Percentiles rank a stretch among this genome's conserved stretches.
phyloP scores from a whole-genome alignment of 1,140 invertebrate genomes.

The Ptiloglossa arizonensis region DNA sequence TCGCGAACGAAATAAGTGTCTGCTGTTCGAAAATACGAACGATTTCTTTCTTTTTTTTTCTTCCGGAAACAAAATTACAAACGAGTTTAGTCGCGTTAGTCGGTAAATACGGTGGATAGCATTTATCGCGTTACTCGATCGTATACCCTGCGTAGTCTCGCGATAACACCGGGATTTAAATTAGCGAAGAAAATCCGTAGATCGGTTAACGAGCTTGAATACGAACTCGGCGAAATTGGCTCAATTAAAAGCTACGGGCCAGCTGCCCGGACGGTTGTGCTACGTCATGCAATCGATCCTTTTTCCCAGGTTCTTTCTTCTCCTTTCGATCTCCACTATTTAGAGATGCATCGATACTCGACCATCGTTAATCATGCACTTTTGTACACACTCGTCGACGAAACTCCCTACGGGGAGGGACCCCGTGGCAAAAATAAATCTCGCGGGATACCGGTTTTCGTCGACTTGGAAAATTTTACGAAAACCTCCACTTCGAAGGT shows the following conservation, averaged over 20 bases:
- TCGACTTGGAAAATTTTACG: too few relatives aligned
- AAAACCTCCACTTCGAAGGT: too few relatives aligned
- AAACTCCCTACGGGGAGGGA: slow-evolving; percentile 64
- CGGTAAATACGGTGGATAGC: slow-evolving; percentile 13
- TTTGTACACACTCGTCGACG: slow-evolving; percentile 68
- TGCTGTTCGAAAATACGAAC: too few relatives aligned
- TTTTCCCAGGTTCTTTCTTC: slow-evolving; percentile 69
- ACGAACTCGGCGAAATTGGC: slow-evolving; percentile 71
- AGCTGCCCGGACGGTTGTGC: slow-evolving; percentile 69
- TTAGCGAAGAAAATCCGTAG: slow-evolving; percentile 75
- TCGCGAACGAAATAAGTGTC: too few relatives aligned
- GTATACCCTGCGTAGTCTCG: not conserved
- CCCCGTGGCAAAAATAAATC: slow-evolving; percentile 58
- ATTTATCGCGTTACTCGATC: not conserved
- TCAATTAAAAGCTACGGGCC: slow-evolving; percentile 73
- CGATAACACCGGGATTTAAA: slow-evolving; percentile 55
- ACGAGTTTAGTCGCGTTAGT: not conserved
- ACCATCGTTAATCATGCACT: slow-evolving; percentile 75
- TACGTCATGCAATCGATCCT: slow-evolving; percentile 71
- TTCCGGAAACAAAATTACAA: too few relatives aligned
- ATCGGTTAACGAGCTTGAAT: slow-evolving; percentile 72
- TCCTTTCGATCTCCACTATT: slow-evolving; percentile 67
- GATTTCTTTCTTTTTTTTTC: too few relatives aligned
- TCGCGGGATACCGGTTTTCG: too few relatives aligned
- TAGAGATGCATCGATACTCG: slow-evolving; percentile 73